Evolutionary conservation across 2,113 vertebrate species (phyloP).

Genomic region (Prinia subflava): DNA sequence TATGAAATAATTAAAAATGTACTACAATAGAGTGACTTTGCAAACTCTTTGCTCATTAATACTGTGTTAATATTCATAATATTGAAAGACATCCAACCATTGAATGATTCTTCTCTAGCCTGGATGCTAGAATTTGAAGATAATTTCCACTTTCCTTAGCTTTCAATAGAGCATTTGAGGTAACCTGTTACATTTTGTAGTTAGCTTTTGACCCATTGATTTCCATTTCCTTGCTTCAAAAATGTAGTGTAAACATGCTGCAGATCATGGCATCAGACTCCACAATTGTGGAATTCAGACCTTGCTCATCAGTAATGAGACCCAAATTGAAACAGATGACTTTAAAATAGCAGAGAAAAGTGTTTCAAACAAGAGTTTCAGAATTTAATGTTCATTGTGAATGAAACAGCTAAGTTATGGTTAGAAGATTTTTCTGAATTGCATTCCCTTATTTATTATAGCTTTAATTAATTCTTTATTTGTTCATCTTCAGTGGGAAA

Average conservation of each 20-base stretch:
- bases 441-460: background rate
- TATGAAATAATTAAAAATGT: background rate
- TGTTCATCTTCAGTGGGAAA: background rate
- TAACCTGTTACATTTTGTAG: background rate
- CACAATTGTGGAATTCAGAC: background rate
- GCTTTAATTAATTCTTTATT: background rate
- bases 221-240: background rate
- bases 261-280: background rate
- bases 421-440: background rate
- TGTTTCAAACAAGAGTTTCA: background rate
- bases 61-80: background rate
- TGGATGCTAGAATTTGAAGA: background rate
- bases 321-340: background rate
- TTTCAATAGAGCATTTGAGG: background rate
- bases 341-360: background rate
- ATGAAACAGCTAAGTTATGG: background rate
- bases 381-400: background rate
- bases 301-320: background rate
- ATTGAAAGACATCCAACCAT: background rate
- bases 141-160: background rate
- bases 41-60: background rate
- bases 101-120: slow-evolving; percentile 18
- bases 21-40: background rate
- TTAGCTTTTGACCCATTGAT: background rate
- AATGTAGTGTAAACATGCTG: background rate